These are phyloP conservation scores for Notolabrus celidotus DNA, from an alignment of 2,797 vertebrate genomes.

Conservation along the genomic window DNA sequence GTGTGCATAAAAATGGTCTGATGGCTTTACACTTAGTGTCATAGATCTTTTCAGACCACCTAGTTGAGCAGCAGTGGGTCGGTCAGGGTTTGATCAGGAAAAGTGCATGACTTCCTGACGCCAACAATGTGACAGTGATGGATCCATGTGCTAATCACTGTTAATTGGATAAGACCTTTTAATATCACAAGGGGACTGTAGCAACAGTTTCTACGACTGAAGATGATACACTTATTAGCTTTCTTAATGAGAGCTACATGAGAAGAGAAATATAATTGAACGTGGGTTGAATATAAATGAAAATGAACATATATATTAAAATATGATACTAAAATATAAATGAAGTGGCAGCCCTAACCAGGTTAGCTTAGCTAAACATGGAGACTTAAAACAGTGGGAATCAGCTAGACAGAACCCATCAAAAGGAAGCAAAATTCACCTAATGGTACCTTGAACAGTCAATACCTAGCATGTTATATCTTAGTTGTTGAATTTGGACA, in stretches of 20 bases:
- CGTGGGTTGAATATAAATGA: no score
- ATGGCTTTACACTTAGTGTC: conserved; percentile 18
- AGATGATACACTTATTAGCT: background rate
- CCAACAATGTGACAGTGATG: background rate
- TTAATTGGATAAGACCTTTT: background rate
- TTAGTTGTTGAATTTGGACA: no score
- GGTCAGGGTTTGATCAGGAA: conserved; percentile 19
- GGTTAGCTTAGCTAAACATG: no score
- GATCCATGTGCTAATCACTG: background rate
- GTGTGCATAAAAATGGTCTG: background rate
- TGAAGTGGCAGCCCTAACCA: no score
- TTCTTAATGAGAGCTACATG: background rate
- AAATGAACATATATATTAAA: no score
- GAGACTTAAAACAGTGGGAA: no score
- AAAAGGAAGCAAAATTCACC: no score
- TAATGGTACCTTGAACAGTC: no score
- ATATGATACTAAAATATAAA: no score
- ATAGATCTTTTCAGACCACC: conserved; percentile 15
- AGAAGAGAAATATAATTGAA: no score
- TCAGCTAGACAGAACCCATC: no score
- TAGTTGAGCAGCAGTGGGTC: conserved; percentile 12
- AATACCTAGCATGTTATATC: no score
- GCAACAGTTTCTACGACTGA: background rate
- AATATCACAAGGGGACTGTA: background rate
- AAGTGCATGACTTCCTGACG: background rate